Percentiles rank a stretch among this genome's conserved stretches.
phyloP scores from a whole-genome alignment of 2,888 invertebrate genomes.

The Fissipunctia ypsillon region DNA sequence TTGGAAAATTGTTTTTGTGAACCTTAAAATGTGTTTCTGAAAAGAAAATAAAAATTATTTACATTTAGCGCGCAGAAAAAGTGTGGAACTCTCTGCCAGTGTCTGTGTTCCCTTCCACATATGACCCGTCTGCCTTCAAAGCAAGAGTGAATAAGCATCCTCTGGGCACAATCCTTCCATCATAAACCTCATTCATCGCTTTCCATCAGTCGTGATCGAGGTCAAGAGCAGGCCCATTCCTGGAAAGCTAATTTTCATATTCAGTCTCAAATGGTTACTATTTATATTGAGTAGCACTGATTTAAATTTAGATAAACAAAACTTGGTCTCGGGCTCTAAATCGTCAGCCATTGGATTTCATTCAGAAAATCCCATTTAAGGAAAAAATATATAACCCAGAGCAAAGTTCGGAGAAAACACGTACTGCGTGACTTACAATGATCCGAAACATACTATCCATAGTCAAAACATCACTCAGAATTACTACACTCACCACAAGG shows the following conservation, averaged over 20 bases:
- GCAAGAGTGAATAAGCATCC: no score
- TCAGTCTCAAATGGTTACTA: neutral
- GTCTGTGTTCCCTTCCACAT: no score
- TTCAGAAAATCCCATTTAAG: neutral
- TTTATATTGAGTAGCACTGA: neutral
- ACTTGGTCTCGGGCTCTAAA: neutral
- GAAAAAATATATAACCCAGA: neutral
- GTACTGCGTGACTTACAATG: neutral
- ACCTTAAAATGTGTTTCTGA: no score
- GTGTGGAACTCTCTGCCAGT: no score
- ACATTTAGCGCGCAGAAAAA: no score
- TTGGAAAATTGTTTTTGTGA: no score
- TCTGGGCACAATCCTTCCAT: no score
- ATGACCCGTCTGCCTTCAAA: no score
- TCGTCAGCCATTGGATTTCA: neutral
- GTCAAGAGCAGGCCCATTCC: no score
- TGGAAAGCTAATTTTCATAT: neutral
- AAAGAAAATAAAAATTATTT: no score
- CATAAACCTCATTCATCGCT: no score
- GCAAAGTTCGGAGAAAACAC: neutral
- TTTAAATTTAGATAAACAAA: neutral
- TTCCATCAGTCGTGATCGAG: no score
- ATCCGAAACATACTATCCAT: slow-evolving; percentile 3
- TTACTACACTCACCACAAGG: slow-evolving; percentile 52
- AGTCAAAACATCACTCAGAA: slow-evolving; percentile 32